A percentile compares a stretch with the other conserved stretches of the same genome.
These are phyloP conservation scores for Shinisaurus crocodilurus DNA, from an alignment of 2,113 vertebrate species.

Conservation along the genomic window DNA sequence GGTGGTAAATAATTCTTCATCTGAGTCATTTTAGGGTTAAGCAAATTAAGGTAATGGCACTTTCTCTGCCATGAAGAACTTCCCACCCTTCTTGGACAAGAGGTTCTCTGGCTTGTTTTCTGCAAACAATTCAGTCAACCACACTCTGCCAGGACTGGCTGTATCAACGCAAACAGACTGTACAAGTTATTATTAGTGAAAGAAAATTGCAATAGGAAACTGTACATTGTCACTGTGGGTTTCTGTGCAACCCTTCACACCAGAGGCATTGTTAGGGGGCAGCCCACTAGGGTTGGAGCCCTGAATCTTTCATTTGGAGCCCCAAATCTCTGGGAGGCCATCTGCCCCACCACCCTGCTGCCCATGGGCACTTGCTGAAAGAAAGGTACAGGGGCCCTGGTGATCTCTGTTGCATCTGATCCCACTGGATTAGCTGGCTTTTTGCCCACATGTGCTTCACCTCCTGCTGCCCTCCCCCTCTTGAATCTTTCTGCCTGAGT, in stretches of 20 bases:
- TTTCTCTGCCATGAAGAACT: not conserved
- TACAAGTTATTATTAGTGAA: not conserved
- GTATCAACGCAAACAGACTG: not conserved
- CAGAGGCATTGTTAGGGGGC: too few relatives aligned
- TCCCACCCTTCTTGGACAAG: not conserved
- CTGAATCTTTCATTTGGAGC: too few relatives aligned
- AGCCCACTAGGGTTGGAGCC: too few relatives aligned
- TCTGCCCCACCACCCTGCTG: too few relatives aligned
- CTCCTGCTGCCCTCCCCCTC: too few relatives aligned
- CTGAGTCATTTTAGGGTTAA: not conserved
- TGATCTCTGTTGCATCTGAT: too few relatives aligned
- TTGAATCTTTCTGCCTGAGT: too few relatives aligned
- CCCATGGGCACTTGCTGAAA: too few relatives aligned
- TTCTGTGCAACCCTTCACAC: not conserved
- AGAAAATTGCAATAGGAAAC: not conserved
- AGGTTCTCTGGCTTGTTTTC: not conserved
- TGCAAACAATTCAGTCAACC: not conserved
- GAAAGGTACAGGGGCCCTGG: too few relatives aligned
- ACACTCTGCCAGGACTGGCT: not conserved
- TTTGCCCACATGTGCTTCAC: too few relatives aligned
- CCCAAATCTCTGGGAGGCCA: too few relatives aligned
- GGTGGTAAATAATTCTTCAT: not conserved
- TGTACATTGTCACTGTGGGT: not conserved
- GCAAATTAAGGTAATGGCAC: not conserved
- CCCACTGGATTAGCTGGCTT: too few relatives aligned